Base-by-base conservation (phyloP, 64 coral and sea anemone species). In the Porites australiensis region DNA sequence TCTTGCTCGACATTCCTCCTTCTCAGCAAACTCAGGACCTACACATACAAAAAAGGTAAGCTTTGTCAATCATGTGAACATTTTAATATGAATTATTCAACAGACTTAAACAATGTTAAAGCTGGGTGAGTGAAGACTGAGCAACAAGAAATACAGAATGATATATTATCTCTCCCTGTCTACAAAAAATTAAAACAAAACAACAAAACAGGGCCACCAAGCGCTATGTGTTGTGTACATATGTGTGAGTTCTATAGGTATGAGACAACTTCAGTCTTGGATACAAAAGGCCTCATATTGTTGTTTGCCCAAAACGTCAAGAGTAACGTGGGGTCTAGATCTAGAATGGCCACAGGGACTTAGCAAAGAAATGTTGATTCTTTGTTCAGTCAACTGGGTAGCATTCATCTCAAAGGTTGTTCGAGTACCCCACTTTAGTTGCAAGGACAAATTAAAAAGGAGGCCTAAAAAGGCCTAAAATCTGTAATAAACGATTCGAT, bases 11-110 rank as follows among this genome's bases (percentile, higher is more conserved):
- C 54, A 79, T 79, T 79, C 60, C 55, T 79, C 52, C 54, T 79
- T 79, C 77, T 79, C n/a, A 79, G 77, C 0, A 79, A 60, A 79
- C 77, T 79, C 77, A 79, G 77, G 22, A 79, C 77, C 77, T 79
- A 79, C 55, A 79, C 27, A 1, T 37, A 37, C 27, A 37, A 37
- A 79, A 79, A 44, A 60, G 1, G 52, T 10, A 7, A 61, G 77
- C 22, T 60, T 79, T 60, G 77, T 79, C 53, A 79, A 79, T 79
- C 52, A 79, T 79, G 54, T 79, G 52, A 79, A 60, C 51, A 60
- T 59, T 79, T 61, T 79, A 13, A 79, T 13, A 60, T 60, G 55
- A 23, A 79, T 79, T 44, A 79, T 79, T 79, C 77, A 79, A 59
- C 48, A 19, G 21, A 58, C 3, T 59, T 2, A 22, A 79, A 79